phyloP scores from a whole-genome alignment of 2,888 invertebrate species.

The Aradus depressus region DNA sequence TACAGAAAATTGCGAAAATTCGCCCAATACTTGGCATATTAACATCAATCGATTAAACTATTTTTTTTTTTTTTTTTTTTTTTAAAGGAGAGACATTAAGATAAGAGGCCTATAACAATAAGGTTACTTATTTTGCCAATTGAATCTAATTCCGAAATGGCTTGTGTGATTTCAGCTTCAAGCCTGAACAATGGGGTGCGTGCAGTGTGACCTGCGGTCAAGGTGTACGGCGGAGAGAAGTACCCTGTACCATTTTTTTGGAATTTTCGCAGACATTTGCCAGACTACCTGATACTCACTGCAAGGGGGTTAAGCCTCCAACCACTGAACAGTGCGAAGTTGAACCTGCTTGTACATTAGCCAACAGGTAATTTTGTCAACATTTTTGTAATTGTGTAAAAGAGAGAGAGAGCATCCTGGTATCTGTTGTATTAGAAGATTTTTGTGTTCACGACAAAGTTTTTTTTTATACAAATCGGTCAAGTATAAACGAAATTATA shows the following conservation, averaged over 20 bases:
- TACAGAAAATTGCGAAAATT: too few relatives aligned
- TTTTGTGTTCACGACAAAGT: too few relatives aligned
- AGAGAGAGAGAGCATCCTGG: background rate
- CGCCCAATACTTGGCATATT: too few relatives aligned
- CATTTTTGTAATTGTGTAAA: background rate
- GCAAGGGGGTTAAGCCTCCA: slow-evolving; percentile 71
- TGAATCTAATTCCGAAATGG: too few relatives aligned
- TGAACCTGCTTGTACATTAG: slow-evolving; percentile 55
- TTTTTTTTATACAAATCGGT: background rate
- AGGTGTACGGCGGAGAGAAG: slow-evolving; percentile 72
- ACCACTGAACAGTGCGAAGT: slow-evolving; percentile 73
- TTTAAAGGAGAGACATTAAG: too few relatives aligned
- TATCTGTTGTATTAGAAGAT: too few relatives aligned
- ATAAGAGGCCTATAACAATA: too few relatives aligned
- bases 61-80: too few relatives aligned
- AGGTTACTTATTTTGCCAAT: too few relatives aligned
- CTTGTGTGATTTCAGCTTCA: slow-evolving; percentile 52
- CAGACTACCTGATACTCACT: slow-evolving; percentile 75
- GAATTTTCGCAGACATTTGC: slow-evolving; percentile 84
- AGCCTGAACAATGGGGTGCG: slow-evolving; percentile 84
- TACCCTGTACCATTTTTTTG: slow-evolving; percentile 89
- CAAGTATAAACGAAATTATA: too few relatives aligned
- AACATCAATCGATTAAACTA: too few relatives aligned
- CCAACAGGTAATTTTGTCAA: slow-evolving; percentile 34
- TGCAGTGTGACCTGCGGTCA: slow-evolving; percentile 89